Conservation (phyloP, 2,113 vertebrate species). For the Microtus oregoni region DNA sequence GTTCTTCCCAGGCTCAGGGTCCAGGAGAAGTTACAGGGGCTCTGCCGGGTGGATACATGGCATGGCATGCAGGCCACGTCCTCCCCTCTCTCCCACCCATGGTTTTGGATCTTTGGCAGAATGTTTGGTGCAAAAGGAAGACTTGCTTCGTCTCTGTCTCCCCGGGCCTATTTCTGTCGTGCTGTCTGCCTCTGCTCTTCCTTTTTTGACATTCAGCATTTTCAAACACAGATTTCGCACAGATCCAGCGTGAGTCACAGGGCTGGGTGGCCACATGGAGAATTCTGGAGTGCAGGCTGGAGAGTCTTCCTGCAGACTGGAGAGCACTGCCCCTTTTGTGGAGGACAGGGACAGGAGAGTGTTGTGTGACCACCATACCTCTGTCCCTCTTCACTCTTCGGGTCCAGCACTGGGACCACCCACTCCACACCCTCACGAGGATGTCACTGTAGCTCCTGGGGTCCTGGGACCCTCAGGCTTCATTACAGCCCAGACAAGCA, state of each 20-base stretch:
- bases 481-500: rapidly evolving
- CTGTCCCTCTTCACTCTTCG: too few relatives aligned
- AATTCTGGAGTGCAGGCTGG: neutral
- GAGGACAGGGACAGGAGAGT: neutral
- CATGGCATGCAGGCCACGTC: rapidly evolving
- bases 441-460: too few relatives aligned
- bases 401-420: too few relatives aligned
- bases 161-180: conserved; percentile 63
- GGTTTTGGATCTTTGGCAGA: conserved; percentile 51
- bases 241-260: conserved; percentile 54
- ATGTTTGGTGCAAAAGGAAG: conserved; percentile 47
- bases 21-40: neutral
- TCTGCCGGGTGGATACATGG: rapidly evolving
- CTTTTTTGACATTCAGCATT: conserved; percentile 74
- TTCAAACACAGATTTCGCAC: conserved; percentile 62
- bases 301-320: neutral
- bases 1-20: rapidly evolving
- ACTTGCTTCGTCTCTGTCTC: neutral
- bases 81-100: neutral
- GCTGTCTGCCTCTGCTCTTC: conserved; percentile 56
- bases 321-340: rapidly evolving
- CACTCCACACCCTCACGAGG: too few relatives aligned
- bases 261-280: neutral
- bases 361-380: too few relatives aligned
- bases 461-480: too few relatives aligned